A percentile compares a stretch with the other conserved stretches of the same genome.
phyloP scores from a whole-genome alignment of 2,888 invertebrate species.

The Caenorhabditis sp. region DNA sequence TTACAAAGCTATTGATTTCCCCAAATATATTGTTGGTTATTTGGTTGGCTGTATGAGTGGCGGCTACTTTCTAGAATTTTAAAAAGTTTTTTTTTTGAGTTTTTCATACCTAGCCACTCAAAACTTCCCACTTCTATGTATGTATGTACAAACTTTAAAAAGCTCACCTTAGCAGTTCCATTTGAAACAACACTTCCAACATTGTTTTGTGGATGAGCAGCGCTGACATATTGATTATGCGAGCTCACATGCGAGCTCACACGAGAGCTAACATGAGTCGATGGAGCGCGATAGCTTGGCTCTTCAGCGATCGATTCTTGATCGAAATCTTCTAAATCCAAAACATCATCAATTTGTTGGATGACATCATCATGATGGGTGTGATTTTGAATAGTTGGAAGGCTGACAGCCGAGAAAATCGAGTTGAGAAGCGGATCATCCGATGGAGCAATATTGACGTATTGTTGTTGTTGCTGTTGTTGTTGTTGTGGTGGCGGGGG shows the following conservation, averaged over 20 bases:
- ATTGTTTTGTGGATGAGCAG: slow-evolving; percentile 27
- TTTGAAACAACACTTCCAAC: slow-evolving; percentile 29
- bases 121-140: no score
- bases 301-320: slow-evolving; percentile 43
- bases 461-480: slow-evolving; percentile 6
- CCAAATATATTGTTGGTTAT: slow-evolving; percentile 26
- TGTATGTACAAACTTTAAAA: no score
- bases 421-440: slow-evolving; percentile 26
- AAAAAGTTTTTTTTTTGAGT: no score
- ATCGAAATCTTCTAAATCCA: slow-evolving; percentile 30
- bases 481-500: slow-evolving; percentile 22
- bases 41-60: slow-evolving; percentile 21
- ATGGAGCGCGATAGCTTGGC: slow-evolving; percentile 40
- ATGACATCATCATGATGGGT: slow-evolving; percentile 39
- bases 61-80: slow-evolving; percentile 30
- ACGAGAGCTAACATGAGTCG: slow-evolving; percentile 28
- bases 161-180: slow-evolving; percentile 29
- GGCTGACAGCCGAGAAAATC: slow-evolving; percentile 43
- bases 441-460: slow-evolving; percentile 19
- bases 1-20: slow-evolving; percentile 15
- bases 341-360: slow-evolving; percentile 20
- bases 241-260: slow-evolving; percentile 35
- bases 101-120: no score
- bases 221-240: slow-evolving; percentile 19
- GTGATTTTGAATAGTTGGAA: slow-evolving; percentile 26